Percentiles rank a stretch among this genome's conserved stretches.
These are phyloP conservation scores for Acipenser transmontanus DNA, from an alignment of 2,797 vertebrate genomes.

Conservation along the genomic window DNA sequence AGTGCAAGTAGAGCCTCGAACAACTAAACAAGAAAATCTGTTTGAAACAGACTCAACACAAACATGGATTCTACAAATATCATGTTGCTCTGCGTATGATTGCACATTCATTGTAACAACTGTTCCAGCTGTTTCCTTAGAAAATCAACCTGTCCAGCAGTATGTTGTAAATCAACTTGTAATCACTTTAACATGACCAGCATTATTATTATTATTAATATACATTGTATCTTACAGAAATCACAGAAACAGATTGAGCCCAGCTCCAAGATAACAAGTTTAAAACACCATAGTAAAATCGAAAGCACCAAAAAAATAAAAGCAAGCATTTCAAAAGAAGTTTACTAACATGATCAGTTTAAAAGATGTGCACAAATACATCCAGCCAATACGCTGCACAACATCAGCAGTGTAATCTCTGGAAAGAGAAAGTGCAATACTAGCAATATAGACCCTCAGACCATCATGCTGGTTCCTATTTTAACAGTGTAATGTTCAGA, in stretches of 20 bases:
- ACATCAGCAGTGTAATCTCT: no score
- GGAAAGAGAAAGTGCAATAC: conserved; percentile 24
- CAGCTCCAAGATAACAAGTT: conserved; percentile 49
- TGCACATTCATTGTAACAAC: conserved; percentile 19
- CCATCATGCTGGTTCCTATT: not conserved
- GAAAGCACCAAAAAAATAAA: conserved; percentile 21
- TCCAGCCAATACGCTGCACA: no score
- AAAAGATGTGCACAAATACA: conserved; percentile 16
- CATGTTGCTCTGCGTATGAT: conserved; percentile 11
- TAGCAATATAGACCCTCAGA: conserved; percentile 19
- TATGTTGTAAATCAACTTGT: conserved; percentile 40
- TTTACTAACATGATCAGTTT: conserved; percentile 22
- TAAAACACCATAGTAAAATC: conserved; percentile 20
- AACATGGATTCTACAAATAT: conserved; percentile 18
- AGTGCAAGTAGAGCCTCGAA: conserved; percentile 42
- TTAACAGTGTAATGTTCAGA: no score
- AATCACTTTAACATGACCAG: conserved; percentile 59
- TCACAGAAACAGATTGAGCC: conserved; percentile 40
- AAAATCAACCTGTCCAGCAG: conserved; percentile 72
- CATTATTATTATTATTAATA: conserved; percentile 48
- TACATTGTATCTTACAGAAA: conserved; percentile 24
- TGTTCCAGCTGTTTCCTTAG: conserved; percentile 29
- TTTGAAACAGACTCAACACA: conserved; percentile 51
- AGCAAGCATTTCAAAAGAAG: conserved; percentile 32
- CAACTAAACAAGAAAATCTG: conserved; percentile 36